A percentile compares a stretch with the other conserved stretches of the same genome.
These are phyloP conservation scores for Drosophila kikkawai DNA, from an alignment of 1,140 invertebrate genomes.

Conservation along the genomic window DNA sequence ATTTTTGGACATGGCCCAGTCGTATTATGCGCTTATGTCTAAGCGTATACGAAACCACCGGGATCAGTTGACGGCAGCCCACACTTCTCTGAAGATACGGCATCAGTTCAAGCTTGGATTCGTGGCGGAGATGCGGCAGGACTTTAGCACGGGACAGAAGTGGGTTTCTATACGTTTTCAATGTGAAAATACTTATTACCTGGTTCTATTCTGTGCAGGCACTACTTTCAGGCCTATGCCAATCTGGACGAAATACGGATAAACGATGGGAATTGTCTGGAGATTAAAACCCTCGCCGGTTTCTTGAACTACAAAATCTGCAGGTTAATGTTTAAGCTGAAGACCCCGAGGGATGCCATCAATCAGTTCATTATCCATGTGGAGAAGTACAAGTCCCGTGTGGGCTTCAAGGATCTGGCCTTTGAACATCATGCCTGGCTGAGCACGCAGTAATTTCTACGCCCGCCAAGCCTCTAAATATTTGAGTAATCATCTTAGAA, in stretches of 20 bases:
- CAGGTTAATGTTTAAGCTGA: constrained; percentile 94
- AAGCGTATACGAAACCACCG: constrained; percentile 94
- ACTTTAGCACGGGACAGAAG: constrained; percentile 95
- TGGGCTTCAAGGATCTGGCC: constrained; percentile 92
- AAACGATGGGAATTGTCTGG: constrained; percentile 95
- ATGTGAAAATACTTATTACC: background rate
- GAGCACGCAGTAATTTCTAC: constrained; percentile 92
- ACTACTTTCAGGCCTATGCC: constrained; percentile 97
- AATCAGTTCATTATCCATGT: constrained; percentile 96
- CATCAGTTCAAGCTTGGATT: constrained; percentile 99
- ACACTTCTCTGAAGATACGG: constrained; percentile 96
- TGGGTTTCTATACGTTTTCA: constrained; percentile 84
- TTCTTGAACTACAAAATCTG: constrained; percentile 98
- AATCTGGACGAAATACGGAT: constrained; percentile 94
- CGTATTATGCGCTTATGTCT: constrained; percentile 96
- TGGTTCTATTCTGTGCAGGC: constrained; percentile 86
- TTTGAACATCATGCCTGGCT: constrained; percentile 99
- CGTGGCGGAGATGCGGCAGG: constrained; percentile 96
- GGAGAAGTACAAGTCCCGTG: constrained; percentile 93
- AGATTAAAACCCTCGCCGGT: constrained; percentile 97
- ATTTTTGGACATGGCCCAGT: constrained; percentile 96
- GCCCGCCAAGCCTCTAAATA: background rate
- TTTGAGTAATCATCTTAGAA: background rate
- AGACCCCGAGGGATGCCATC: constrained; percentile 96
- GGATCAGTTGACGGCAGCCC: constrained; percentile 95